Percentiles rank a stretch among this genome's conserved stretches.
phyloP scores from a whole-genome alignment of 1,140 invertebrate genomes.

The Sycophaga agraensis region DNA sequence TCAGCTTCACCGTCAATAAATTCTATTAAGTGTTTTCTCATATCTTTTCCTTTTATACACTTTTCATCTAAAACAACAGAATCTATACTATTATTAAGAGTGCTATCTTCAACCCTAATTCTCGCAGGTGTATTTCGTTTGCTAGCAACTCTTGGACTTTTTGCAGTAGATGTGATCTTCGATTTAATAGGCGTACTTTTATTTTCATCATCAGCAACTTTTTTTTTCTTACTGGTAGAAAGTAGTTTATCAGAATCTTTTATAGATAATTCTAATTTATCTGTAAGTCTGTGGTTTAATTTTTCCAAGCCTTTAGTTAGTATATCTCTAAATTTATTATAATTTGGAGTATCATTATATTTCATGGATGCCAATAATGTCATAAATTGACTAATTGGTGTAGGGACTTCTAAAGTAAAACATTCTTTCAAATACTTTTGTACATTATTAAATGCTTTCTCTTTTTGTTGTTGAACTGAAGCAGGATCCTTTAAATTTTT shows the following conservation, averaged over 20 bases:
- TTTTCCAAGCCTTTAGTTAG: slow-evolving; percentile 44
- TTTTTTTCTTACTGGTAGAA: slow-evolving; percentile 8
- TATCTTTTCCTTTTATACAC: slow-evolving; percentile 41
- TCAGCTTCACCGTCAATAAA: slow-evolving; percentile 47
- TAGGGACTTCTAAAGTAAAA: slow-evolving; percentile 61
- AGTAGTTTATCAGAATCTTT: slow-evolving; percentile 15
- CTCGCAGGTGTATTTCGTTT: slow-evolving; percentile 3
- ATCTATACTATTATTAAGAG: slow-evolving; percentile 44
- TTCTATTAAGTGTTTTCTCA: slow-evolving; percentile 40
- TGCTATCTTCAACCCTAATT: slow-evolving; percentile 9
- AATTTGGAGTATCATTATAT: slow-evolving; percentile 48
- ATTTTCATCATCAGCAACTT: slow-evolving; percentile 5
- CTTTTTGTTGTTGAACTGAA: slow-evolving; percentile 73
- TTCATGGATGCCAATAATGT: slow-evolving; percentile 38
- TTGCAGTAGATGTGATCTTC: background rate
- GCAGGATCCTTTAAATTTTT: slow-evolving; percentile 64
- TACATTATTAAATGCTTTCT: slow-evolving; percentile 69
- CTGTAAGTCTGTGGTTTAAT: slow-evolving; percentile 42
- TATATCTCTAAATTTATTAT: slow-evolving; percentile 47
- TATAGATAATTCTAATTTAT: slow-evolving; percentile 45
- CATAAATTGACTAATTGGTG: slow-evolving; percentile 43
- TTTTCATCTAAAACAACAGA: slow-evolving; percentile 47
- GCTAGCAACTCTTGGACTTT: slow-evolving; percentile 2
- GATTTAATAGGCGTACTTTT: background rate
- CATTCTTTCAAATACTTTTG: slow-evolving; percentile 62